These are phyloP conservation scores for Ficedula albicollis DNA, from an alignment of 2,797 vertebrate species.

Conservation along the genomic window DNA sequence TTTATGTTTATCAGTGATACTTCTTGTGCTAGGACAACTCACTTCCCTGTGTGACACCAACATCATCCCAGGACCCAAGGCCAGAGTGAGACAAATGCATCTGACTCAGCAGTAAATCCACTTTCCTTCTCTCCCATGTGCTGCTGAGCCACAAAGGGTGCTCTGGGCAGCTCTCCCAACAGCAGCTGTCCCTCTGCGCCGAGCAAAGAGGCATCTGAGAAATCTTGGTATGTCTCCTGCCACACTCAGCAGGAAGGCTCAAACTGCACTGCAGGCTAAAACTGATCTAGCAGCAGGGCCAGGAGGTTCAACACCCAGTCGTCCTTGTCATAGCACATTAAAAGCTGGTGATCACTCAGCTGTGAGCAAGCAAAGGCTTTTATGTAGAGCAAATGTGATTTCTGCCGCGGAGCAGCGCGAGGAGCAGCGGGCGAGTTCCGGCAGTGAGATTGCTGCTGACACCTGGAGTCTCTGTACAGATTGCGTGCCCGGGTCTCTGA, in stretches of 20 bases:
- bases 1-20: neutral
- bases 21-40: neutral
- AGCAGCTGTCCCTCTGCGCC: constrained; percentile 59
- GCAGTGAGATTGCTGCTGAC: neutral
- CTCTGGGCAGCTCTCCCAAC: constrained; percentile 33
- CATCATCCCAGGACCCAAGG: neutral
- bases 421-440: neutral
- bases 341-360: constrained; percentile 13
- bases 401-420: neutral
- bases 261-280: constrained; percentile 39
- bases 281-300: constrained; percentile 37
- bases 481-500: neutral
- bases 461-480: neutral
- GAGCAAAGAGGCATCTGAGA: constrained; percentile 44
- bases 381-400: neutral
- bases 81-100: neutral
- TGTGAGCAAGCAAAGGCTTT: constrained; percentile 22
- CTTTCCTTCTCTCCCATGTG: neutral
- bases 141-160: constrained; percentile 46
- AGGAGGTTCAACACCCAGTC: constrained; percentile 30
- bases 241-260: constrained; percentile 45
- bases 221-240: constrained; percentile 56
- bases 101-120: constrained; percentile 52
- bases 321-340: constrained; percentile 55
- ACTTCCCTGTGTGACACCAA: neutral